Conservation (phyloP, 1,140 invertebrate species). For the Prorops nasuta region DNA sequence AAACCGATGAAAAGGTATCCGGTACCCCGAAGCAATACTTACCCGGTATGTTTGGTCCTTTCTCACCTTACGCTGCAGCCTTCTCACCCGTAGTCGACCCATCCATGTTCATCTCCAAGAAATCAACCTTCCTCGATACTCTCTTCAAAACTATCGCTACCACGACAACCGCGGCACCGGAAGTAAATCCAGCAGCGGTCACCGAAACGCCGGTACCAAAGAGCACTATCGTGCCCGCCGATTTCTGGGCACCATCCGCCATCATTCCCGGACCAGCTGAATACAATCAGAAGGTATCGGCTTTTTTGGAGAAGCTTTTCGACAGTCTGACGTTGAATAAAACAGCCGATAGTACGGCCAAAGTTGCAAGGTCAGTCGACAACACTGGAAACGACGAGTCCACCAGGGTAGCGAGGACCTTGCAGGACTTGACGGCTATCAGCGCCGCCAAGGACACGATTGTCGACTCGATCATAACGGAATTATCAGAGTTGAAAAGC, state of each 20-base stretch:
- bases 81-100: constrained; percentile 36
- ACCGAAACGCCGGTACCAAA: constrained; percentile 33
- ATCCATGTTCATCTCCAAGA: constrained; percentile 40
- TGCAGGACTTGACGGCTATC: constrained; percentile 39
- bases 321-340: constrained; percentile 37
- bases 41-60: constrained; percentile 30
- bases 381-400: not conserved
- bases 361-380: not conserved
- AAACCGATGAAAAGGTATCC: constrained; percentile 11
- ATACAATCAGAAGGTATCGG: constrained; percentile 41
- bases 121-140: constrained; percentile 41
- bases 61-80: constrained; percentile 9
- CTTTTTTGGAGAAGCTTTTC: constrained; percentile 47
- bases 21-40: constrained; percentile 24
- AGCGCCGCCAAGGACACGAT: constrained; percentile 42
- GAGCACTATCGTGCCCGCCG: constrained; percentile 44
- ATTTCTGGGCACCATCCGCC: constrained; percentile 45
- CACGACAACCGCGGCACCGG: constrained; percentile 14
- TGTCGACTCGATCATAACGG: constrained; percentile 40
- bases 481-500: constrained; percentile 41
- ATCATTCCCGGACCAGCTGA: constrained; percentile 39
- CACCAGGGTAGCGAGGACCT: constrained; percentile 28
- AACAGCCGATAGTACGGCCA: constrained; percentile 20
- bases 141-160: constrained; percentile 45
- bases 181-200: no score